Percentiles rank a stretch among this genome's conserved stretches.
phyloP scores from a whole-genome alignment of 2,888 invertebrate genomes.

The Pseudococcus jackbeardsleyi region DNA sequence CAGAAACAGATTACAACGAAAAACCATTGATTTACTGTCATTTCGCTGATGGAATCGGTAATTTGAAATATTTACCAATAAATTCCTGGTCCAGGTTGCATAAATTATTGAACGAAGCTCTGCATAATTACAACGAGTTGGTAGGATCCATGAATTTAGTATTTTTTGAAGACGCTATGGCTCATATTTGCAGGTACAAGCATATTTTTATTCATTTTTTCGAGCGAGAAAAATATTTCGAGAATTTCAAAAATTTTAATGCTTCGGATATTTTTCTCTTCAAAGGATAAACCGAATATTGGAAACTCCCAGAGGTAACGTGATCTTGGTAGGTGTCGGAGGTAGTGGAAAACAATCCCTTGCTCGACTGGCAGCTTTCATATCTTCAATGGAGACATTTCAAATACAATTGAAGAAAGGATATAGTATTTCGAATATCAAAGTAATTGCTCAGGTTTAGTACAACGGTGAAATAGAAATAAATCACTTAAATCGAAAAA shows the following conservation, averaged over 20 bases:
- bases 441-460: conserved; percentile 69
- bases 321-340: conserved; percentile 92
- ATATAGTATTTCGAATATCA: conserved; percentile 85
- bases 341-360: conserved; percentile 96
- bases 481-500: background rate
- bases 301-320: conserved; percentile 92
- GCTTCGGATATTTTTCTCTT: conserved; percentile 18
- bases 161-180: conserved; percentile 95
- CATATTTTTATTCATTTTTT: background rate
- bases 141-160: conserved; percentile 93
- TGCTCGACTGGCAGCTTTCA: conserved; percentile 88
- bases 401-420: conserved; percentile 93
- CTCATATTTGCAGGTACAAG: conserved; percentile 83
- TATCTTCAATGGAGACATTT: conserved; percentile 92
- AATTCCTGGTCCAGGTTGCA: conserved; percentile 79
- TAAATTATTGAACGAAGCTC: conserved; percentile 83
- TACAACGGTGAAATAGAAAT: background rate
- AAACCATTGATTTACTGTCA: conserved; percentile 91
- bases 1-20: conserved; percentile 79
- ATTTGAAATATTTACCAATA: conserved; percentile 90
- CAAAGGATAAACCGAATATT: conserved; percentile 89
- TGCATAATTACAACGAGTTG: conserved; percentile 89
- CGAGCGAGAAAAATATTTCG: background rate
- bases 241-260: background rate
- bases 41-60: conserved; percentile 91